phyloP scores from a whole-genome alignment of 2,888 invertebrate genomes.

The Ceramica pisi region DNA sequence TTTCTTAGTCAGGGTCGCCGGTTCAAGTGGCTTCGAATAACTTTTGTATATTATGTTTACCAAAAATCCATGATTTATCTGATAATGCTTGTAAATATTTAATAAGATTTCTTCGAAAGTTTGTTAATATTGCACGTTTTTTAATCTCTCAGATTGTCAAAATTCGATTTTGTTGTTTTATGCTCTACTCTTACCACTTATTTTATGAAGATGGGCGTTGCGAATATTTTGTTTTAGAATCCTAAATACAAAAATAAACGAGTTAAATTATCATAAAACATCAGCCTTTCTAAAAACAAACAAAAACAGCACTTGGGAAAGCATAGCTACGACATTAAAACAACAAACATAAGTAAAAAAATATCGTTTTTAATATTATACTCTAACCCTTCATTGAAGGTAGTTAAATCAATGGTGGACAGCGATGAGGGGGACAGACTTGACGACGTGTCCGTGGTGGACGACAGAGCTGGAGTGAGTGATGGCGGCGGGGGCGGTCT shows the following conservation, averaged over 20 bases:
- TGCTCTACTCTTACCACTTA: not conserved
- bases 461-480: slow-evolving; percentile 86
- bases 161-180: not conserved
- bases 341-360: slow-evolving; percentile 29
- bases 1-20: slow-evolving; percentile 1
- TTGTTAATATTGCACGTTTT: slow-evolving; percentile 1
- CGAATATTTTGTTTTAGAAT: not conserved
- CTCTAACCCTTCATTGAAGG: slow-evolving; percentile 51
- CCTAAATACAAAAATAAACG: not conserved
- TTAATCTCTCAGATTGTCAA: not conserved
- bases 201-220: not conserved
- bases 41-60: not conserved
- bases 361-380: slow-evolving; percentile 55
- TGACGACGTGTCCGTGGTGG: slow-evolving; percentile 81
- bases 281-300: not conserved
- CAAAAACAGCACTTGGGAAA: not conserved
- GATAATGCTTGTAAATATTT: not conserved
- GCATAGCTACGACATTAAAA: slow-evolving; percentile 15
- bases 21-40: not conserved
- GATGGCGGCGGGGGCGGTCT: slow-evolving; percentile 83
- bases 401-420: slow-evolving; percentile 77
- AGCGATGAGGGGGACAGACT: slow-evolving; percentile 77
- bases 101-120: not conserved
- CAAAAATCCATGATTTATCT: slow-evolving; percentile 5
- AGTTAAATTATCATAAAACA: not conserved